Evolutionary conservation across 2,888 invertebrate genomes (phyloP), one percentile per base, ranked within the genome.

Genomic region (Nemotelus nigrinus): DNA sequence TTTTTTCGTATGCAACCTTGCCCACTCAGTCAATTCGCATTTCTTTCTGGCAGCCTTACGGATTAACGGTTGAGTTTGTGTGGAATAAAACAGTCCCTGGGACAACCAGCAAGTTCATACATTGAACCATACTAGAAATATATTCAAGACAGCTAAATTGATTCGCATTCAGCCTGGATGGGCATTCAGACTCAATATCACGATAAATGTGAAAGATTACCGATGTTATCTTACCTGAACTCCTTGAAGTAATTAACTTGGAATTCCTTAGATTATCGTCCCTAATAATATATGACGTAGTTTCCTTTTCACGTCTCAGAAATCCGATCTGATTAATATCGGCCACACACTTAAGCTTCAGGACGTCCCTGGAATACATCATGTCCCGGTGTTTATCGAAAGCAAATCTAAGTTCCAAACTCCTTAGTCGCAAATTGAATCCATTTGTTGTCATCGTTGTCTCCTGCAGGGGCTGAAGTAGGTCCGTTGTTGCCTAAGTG

Each of bases 201-300:
- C 25, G 60, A 60, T 39, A 7, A 25, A 10, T 41, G 2, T 6
- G 10, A 3, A 25, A 25, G 25, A 25, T 25, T 25, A 25, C 25
- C 25, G 25, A 25, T 25, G 25, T 7, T 48, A 63, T 81, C 83
- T 81, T 79, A 86, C 86, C 84, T 74, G 86, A 84, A 78, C 77
- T 81, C 64, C 77, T 80, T 77, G 80, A 80, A 80, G 85, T 86
- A 70, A 85, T 83, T 48, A 84, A 81, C 81, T 85, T 85, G 79
- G 86, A 86, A 80, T 86, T 86, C 77, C 82, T 84, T 76, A 84
- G 82, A 80, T 85, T 85, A 79, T 85, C 85, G 77, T 83, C 83
- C 3, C 84, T 83, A 65, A 83, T 80, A 48, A 86, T 82, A 53
- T 82, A 80, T 50, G 85, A 85, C 45, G 81, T 83, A 76, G 83